These are phyloP conservation scores for Plectrocnemia conspersa DNA, from an alignment of 1,140 invertebrate species.

Conservation along the genomic window DNA sequence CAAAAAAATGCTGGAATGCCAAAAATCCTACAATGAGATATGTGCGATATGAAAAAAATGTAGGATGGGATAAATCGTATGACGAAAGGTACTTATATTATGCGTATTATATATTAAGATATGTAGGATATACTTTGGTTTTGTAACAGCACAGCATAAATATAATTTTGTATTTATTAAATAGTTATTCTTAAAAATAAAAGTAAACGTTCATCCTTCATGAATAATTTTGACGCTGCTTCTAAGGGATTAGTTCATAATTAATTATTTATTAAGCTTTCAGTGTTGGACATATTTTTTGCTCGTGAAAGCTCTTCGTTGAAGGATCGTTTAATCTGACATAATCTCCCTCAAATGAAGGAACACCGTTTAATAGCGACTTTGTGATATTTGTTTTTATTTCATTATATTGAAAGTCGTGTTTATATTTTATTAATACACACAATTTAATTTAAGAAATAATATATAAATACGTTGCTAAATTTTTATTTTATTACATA, in stretches of 20 bases:
- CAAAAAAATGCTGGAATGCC: constrained; percentile 32
- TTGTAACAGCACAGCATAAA: neutral
- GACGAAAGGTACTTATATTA: neutral
- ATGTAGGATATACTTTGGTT: neutral
- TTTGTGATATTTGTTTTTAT: constrained; percentile 13
- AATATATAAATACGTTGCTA: too few relatives aligned
- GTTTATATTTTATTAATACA: too few relatives aligned
- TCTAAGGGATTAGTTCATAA: neutral
- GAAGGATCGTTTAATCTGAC: constrained; percentile 22
- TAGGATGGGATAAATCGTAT: too few relatives aligned
- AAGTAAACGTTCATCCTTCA: neutral
- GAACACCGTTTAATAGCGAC: constrained; percentile 16
- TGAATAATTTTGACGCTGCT: neutral
- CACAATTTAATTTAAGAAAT: too few relatives aligned
- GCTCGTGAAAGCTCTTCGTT: constrained; percentile 15
- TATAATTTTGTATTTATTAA: neutral
- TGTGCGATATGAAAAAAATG: constrained; percentile 33
- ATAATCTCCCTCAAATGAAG: constrained; percentile 25
- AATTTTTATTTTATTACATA: too few relatives aligned
- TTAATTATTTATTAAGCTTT: constrained; percentile 17
- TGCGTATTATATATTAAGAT: neutral
- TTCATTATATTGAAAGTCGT: neutral
- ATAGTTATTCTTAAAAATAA: neutral
- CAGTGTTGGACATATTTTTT: constrained; percentile 20
- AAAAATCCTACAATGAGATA: constrained; percentile 34